These are phyloP conservation scores for Sphaerophoria rueppellii DNA, from an alignment of 2,888 invertebrate genomes.

Conservation along the genomic window DNA sequence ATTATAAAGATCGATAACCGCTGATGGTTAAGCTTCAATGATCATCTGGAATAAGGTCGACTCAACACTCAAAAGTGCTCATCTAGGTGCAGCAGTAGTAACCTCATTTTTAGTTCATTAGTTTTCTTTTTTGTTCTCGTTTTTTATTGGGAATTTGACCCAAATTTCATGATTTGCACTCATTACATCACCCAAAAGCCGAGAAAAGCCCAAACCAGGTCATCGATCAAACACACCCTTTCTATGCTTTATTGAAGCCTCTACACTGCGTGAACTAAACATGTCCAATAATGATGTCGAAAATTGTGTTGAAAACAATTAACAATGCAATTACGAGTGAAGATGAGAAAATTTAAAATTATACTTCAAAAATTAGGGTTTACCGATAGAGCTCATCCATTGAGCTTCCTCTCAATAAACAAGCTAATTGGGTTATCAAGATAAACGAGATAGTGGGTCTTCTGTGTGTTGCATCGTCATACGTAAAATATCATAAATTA, in stretches of 20 bases:
- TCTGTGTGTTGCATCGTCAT: background rate
- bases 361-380: constrained; percentile 25
- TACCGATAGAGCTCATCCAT: background rate
- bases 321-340: constrained; percentile 62
- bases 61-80: constrained; percentile 50
- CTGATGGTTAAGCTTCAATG: constrained; percentile 50
- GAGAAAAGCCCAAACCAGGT: constrained; percentile 37
- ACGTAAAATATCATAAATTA: constrained; percentile 60
- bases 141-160: constrained; percentile 42
- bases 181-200: constrained; percentile 35
- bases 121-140: background rate
- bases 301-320: constrained; percentile 59
- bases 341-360: constrained; percentile 3
- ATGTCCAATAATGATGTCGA: constrained; percentile 38
- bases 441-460: constrained; percentile 60
- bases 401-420: constrained; percentile 43
- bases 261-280: background rate
- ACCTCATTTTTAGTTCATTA: constrained; percentile 55
- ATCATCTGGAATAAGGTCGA: constrained; percentile 67
- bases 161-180: constrained; percentile 64
- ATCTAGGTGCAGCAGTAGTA: constrained; percentile 64
- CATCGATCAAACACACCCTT: constrained; percentile 59
- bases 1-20: background rate
- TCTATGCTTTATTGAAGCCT: too few species aligned
- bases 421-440: constrained; percentile 68